Evolutionary conservation across 2,113 vertebrate species (phyloP).

Genomic region (Puma concolor): DNA sequence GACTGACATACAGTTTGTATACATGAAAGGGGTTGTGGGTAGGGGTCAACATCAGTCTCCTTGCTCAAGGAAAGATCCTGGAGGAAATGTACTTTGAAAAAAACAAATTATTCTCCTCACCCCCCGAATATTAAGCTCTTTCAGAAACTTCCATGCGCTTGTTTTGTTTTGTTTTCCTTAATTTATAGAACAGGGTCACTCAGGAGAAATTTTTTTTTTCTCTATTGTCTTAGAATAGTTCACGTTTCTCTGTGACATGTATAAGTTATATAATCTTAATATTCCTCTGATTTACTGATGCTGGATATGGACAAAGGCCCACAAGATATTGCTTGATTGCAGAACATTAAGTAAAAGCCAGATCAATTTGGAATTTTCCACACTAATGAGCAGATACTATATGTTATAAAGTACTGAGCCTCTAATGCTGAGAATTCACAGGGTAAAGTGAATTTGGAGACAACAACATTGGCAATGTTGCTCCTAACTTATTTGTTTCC

Average conservation of each 20-base stretch:
- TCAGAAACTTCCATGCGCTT: not conserved
- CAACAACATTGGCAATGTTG: not conserved
- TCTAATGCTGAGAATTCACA: not conserved
- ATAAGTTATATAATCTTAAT: not conserved
- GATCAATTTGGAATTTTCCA: not conserved
- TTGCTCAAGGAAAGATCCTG: not conserved
- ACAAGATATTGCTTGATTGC: not conserved
- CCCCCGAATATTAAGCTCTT: not conserved
- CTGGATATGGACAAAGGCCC: not conserved
- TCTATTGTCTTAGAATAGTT: not conserved
- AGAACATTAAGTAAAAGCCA: constrained; percentile 28
- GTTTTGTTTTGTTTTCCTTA: not conserved
- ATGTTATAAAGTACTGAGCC: not conserved
- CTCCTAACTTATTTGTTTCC: not conserved
- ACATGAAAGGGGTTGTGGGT: fast-evolving
- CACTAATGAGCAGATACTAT: not conserved
- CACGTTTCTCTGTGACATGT: not conserved
- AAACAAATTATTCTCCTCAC: not conserved
- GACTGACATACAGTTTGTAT: not conserved
- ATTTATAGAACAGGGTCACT: not conserved
- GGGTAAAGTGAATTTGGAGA: not conserved
- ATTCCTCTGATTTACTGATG: not conserved
- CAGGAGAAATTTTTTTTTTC: not conserved
- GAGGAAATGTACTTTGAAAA: not conserved
- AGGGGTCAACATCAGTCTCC: not conserved